Evolutionary conservation across 2,113 vertebrate genomes (phyloP), one percentile per base, ranked within the genome.

Genomic region (Phylloscopus trochiloides): DNA sequence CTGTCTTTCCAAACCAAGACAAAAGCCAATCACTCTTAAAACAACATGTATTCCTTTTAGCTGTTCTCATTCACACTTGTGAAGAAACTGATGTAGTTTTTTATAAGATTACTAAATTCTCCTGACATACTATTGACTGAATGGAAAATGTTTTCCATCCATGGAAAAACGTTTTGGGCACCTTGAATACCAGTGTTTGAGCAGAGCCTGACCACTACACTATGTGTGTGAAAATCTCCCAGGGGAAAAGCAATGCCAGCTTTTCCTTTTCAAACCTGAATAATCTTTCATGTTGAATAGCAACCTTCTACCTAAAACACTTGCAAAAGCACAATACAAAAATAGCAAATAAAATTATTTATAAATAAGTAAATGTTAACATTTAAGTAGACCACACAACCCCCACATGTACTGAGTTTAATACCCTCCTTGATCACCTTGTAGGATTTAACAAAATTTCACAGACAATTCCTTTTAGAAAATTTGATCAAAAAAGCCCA

Each of bases 51-150:
- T 14, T 57, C 6, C 8, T 81, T 55, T 62, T 28, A 32, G 19
- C 7, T 8, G 1, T 26, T 74, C 19, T 29, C 8, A 40, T 71
- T 58, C 0, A 0, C 9, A 24, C 14, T 77, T 76, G 24, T 42
- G 7, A 90, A 85, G 25, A 78, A 66, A 81, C 28, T 43, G 31
- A 54, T n/a, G 26, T 38, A 4, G 7, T 40, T 90, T 88, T 78
- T 78, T 36, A 29, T 31, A 51, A 17, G 8, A 62, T 67, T 8
- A n/a, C 9, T 74, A 34, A 55, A 66, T 90, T 74, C 7, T 40
- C 16, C 45, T 78, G 42, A 21, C 17, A 21, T 50, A 12, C 13
- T 68, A 7, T 38, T 87, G 17, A 22, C 8, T 65, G 19, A 71
- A 67, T 32, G 12, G 25, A 42, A 66, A 75, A 31, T 75, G 3